phyloP scores from a whole-genome alignment of 1,140 invertebrate species.

The Drosophila bocki region DNA sequence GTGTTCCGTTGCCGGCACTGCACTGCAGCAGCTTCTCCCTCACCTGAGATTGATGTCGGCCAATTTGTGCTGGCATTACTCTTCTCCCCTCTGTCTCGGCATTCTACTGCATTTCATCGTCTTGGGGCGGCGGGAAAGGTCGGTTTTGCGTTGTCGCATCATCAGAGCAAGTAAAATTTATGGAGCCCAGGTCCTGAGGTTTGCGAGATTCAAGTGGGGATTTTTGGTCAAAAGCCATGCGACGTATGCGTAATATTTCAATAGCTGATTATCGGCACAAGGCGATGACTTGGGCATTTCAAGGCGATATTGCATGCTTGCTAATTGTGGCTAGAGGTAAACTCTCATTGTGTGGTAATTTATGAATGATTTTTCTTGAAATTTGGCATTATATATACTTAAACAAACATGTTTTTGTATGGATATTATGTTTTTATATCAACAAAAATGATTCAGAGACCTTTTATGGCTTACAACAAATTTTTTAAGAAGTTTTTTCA shows the following conservation, averaged over 20 bases:
- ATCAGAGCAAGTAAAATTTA: conserved; percentile 69
- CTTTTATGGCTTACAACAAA: not conserved
- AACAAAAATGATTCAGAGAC: not conserved
- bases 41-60: conserved; percentile 73
- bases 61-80: conserved; percentile 75
- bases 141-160: conserved; percentile 47
- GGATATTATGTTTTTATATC: not conserved
- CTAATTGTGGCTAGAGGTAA: conserved; percentile 5
- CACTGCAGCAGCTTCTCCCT: conserved; percentile 44
- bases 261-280: conserved; percentile 28
- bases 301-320: conserved; percentile 18
- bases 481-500: too few species aligned
- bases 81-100: conserved; percentile 46
- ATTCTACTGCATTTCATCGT: conserved; percentile 73
- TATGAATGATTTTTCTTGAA: not conserved
- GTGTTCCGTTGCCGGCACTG: conserved; percentile 66
- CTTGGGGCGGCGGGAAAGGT: conserved; percentile 46
- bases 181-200: conserved; percentile 23
- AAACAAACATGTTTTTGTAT: not conserved
- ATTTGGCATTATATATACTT: too few species aligned
- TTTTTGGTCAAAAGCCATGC: conserved; percentile 39
- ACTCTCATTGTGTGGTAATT: not conserved
- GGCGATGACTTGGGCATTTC: conserved; percentile 27
- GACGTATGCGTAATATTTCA: conserved; percentile 60
- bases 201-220: conserved; percentile 19